Base-by-base conservation (phyloP, 2,113 vertebrate genomes). In the Amazona vittata region DNA sequence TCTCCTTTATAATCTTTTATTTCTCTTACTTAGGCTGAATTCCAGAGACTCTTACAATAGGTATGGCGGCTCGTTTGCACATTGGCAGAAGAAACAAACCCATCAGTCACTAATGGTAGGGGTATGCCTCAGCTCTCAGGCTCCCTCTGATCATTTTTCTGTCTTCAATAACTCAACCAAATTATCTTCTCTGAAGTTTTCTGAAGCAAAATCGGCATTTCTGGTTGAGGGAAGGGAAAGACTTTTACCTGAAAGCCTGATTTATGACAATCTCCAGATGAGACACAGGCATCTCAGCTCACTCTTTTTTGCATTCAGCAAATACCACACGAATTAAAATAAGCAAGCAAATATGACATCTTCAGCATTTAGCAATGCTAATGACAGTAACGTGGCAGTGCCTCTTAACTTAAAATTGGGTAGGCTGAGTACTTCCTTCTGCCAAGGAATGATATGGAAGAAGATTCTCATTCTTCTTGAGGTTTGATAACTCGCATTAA, bases 71-170 rank as follows among this genome's bases (percentile, higher is more conserved):
- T 95, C 62, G 1, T 93, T 92, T 93, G 59, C 6, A 4, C 43
- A 1, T 78, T 93, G 76, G 88, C 86, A 95, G 90, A 90, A 92
- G 94, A 95, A 96, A 94, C 90, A 96, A 96, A 84, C 73, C 86
- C 86, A 92, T 96, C 95, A 97, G 88, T 89, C 86, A 75, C 85
- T 95, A 96, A 81, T 96, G 96, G 96, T 86, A 68, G 96, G 92
- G 92, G 86, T 81, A 92, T 89, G 83, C 35, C 86, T 94, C 74
- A 81, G 71, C 89, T 79, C 86, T 81, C 35, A 64, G 3, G 4
- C 50, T 96, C 33, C 43, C 86, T 94, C 95, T 96, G 83, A 95
- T 97, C 95, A 71, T 97, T 93, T 86, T 81, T 92, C 83, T 82
- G 75, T 91, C 93, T 89, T 74, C 76, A 89, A 55, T 86, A 92